Evolutionary conservation across 53 echinoderm and acorn worm genomes (phyloP).

Genomic region (Paracentrotus lividus): DNA sequence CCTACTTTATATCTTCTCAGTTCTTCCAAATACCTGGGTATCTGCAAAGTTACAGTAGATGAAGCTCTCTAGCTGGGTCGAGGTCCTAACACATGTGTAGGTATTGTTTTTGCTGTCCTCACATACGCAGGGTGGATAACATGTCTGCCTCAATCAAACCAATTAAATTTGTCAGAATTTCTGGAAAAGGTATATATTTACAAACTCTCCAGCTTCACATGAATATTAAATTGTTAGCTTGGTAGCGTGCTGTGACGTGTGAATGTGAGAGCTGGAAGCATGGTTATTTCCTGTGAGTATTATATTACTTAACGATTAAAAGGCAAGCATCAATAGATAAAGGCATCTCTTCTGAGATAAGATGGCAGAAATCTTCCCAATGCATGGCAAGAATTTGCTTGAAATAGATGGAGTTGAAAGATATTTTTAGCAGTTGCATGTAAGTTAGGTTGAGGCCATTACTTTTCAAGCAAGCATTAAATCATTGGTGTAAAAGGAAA

Average conservation of each 20-base stretch:
- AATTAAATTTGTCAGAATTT: not conserved
- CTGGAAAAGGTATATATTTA: constrained; percentile 46
- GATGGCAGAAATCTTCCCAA: too few relatives aligned
- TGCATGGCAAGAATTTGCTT: too few relatives aligned
- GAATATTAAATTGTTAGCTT: not conserved
- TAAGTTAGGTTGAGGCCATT: too few relatives aligned
- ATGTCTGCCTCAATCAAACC: constrained; percentile 76
- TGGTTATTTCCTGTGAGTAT: not conserved
- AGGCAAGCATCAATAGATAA: too few relatives aligned
- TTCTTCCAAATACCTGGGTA: constrained; percentile 69
- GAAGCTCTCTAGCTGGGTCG: constrained; percentile 65
- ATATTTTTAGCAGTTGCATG: too few relatives aligned
- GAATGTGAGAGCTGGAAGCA: not conserved
- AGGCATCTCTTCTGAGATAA: too few relatives aligned
- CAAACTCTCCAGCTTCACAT: not conserved
- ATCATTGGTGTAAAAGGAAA: too few relatives aligned
- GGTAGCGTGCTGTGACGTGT: not conserved
- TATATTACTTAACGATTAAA: not conserved
- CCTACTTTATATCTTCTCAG: not conserved
- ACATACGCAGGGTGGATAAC: constrained; percentile 93
- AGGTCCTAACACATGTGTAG: constrained; percentile 82
- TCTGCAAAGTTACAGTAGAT: constrained; percentile 94
- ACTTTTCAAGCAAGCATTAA: too few relatives aligned
- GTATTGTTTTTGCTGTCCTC: constrained; percentile 96
- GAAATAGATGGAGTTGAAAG: too few relatives aligned